phyloP scores from a whole-genome alignment of 2,797 vertebrate genomes.

The Protonibea diacanthus region DNA sequence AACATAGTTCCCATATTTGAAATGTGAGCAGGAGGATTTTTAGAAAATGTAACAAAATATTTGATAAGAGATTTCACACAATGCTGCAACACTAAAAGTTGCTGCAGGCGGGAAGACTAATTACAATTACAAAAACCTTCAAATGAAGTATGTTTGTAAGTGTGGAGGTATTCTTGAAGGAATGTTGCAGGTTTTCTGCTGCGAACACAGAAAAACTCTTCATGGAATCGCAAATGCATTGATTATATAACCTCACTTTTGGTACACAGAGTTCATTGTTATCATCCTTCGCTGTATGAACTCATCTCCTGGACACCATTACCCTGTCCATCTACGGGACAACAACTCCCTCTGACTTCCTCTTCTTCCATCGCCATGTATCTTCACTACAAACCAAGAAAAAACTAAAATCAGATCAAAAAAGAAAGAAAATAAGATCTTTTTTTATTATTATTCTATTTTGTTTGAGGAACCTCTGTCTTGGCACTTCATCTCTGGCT shows the following conservation, averaged over 20 bases:
- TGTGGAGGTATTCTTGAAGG: too few relatives aligned
- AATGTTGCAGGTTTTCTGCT: background rate
- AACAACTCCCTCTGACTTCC: background rate
- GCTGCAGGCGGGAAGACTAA: background rate
- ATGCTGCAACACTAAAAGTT: background rate
- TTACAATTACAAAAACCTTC: background rate
- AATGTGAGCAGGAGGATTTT: conserved; percentile 3
- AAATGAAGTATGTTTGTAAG: background rate
- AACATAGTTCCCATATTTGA: conserved; percentile 6
- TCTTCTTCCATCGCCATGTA: background rate
- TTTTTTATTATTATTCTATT: background rate
- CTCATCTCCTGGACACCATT: background rate
- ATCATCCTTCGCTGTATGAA: background rate
- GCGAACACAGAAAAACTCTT: too few relatives aligned
- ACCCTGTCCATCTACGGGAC: background rate
- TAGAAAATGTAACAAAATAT: background rate
- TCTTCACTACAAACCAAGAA: background rate
- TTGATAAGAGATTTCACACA: background rate
- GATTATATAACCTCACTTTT: background rate
- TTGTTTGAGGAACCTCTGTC: too few relatives aligned
- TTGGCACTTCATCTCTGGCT: too few relatives aligned
- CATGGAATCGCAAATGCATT: background rate
- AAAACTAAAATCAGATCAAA: too few relatives aligned
- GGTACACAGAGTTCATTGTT: background rate
- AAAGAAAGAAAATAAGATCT: too few relatives aligned